Evolutionary conservation across 2,797 vertebrate species (phyloP), one percentile per base, ranked within the genome.

Genomic region (Naso thynnoides): DNA sequence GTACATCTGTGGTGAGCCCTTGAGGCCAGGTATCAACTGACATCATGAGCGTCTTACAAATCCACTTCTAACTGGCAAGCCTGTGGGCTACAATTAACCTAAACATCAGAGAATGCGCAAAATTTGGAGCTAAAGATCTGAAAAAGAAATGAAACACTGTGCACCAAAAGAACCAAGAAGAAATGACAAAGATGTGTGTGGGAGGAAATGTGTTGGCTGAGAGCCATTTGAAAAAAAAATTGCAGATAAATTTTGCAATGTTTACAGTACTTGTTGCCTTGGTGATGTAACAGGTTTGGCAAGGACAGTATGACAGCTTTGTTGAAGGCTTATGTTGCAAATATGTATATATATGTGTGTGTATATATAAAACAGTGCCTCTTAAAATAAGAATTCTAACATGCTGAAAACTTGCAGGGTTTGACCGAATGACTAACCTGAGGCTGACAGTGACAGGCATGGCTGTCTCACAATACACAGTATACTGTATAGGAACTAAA

Each of bases 241-340:
- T 11, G 21, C 8, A 29, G 21, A 41, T 10, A 11, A 3, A 58
- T 39, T 55, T 36, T 1, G 24, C 19, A 16, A 8, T 68, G 42
- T 72, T 81, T 75, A 31, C 41, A 53, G 0, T 0, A 18, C 16
- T 33, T n/a, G 49, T 82, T 81, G 36, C 65, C 73, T 14, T 63
- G 64, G 82, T 26, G 77, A 80, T 44, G 49, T 21, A 87, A 85
- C 74, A 78, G 38, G 67, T 81, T 79, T 67, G 50, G 36, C 48
- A 7, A 48, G 45, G 19, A 44, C 33, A 2, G 42, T 36, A 11
- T 54, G 10, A 11, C 23, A 61, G 23, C 55, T 14, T 52, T 69
- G 36, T 16, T 45, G 29, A 62, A 69, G 19, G 65, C 33, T 16
- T 9, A 63, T 63, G 39, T 3, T 26, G 52, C 21, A 26, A 66